phyloP scores from a whole-genome alignment of 37 sponge, comb jelly and placozoan genomes.

The Amphimedon queenslandica region DNA sequence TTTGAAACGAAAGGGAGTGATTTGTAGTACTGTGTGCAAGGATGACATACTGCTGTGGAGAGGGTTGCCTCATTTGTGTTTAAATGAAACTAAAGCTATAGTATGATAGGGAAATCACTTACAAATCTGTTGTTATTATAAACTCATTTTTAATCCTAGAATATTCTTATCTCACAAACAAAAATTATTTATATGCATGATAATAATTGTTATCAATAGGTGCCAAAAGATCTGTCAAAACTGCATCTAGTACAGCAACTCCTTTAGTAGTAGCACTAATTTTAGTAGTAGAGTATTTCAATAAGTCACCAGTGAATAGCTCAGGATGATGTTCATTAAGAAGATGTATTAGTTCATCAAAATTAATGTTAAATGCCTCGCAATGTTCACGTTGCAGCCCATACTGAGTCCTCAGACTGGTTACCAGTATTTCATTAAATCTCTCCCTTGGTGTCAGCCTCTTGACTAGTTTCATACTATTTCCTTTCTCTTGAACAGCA shows the following conservation, averaged over 20 bases:
- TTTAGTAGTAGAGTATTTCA: background rate
- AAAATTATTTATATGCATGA: no score
- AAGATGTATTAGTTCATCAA: background rate
- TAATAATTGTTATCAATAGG: background rate
- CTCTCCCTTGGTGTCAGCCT: background rate
- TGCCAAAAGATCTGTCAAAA: background rate
- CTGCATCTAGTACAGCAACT: background rate
- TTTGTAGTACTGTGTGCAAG: background rate
- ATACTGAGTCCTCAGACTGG: background rate
- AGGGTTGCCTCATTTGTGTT: background rate
- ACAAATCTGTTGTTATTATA: background rate
- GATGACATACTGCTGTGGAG: background rate
- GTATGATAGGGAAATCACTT: background rate
- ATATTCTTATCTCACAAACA: no score
- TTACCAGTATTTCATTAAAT: background rate
- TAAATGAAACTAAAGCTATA: background rate
- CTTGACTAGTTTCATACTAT: background rate
- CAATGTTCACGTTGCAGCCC: background rate
- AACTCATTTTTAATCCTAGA: background rate
- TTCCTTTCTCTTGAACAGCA: background rate
- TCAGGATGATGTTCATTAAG: background rate
- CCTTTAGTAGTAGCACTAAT: background rate
- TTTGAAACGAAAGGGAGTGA: conserved; percentile 1
- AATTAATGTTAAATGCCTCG: background rate
- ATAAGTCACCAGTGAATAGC: background rate